Conservation (phyloP, 2,797 vertebrate genomes). For the Squalus acanthias region DNA sequence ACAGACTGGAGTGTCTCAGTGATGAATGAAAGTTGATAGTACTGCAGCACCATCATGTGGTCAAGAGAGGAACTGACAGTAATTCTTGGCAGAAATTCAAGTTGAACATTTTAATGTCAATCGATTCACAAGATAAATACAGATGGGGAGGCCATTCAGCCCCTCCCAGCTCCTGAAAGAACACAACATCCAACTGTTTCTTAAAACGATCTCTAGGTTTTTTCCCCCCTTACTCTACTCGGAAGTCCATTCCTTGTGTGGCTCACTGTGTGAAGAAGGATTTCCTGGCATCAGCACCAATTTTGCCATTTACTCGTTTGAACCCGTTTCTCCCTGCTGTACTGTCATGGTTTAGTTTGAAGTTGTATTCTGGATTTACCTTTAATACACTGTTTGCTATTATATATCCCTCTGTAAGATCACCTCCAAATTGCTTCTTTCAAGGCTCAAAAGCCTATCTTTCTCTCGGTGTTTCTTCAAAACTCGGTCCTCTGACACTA, state of each 20-base stretch:
- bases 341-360: background rate
- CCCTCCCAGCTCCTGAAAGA: background rate
- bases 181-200: background rate
- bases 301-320: background rate
- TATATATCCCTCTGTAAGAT: background rate
- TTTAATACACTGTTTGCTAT: background rate
- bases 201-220: background rate
- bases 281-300: no score
- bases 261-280: background rate
- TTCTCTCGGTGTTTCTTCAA: background rate
- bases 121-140: background rate
- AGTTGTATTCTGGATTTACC: background rate
- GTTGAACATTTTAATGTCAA: background rate
- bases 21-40: background rate
- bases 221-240: background rate
- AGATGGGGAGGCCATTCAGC: background rate
- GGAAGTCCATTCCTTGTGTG: no score
- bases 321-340: background rate
- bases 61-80: background rate
- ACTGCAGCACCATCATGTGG: background rate
- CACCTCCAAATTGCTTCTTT: background rate
- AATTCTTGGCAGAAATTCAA: background rate
- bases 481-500: background rate
- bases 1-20: background rate
- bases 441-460: background rate